Percentiles rank a stretch among this genome's conserved stretches.
Evolutionary conservation across 2,113 vertebrate species (phyloP).

Genomic region (Anser cygnoides): DNA sequence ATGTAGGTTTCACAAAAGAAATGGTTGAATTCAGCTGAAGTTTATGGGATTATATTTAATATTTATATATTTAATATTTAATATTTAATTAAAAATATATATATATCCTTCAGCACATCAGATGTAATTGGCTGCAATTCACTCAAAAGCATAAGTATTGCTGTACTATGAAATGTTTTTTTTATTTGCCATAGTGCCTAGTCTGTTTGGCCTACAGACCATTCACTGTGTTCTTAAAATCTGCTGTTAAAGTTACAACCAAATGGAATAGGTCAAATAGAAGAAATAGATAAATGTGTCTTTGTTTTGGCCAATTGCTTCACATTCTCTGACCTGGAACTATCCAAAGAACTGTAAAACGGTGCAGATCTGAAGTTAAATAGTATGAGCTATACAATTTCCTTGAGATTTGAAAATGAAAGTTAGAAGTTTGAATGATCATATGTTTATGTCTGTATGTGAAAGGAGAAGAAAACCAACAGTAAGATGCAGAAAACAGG

Average conservation of each 20-base stretch:
- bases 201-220: not conserved
- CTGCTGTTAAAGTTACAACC: accelerated
- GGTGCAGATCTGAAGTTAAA: not conserved
- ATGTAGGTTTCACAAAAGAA: not conserved
- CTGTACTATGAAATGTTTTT: not conserved
- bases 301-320: not conserved
- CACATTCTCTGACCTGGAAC: not conserved
- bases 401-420: not conserved
- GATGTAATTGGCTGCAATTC: not conserved
- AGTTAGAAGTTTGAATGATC: not conserved
- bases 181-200: not conserved
- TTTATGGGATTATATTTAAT: not conserved
- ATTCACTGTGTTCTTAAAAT: not conserved
- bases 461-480: not conserved
- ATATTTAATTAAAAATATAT: too few species aligned
- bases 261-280: not conserved
- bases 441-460: not conserved
- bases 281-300: not conserved
- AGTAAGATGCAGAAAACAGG: not conserved
- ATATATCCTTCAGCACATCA: not conserved
- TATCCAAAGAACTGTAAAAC: not conserved
- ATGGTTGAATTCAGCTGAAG: not conserved
- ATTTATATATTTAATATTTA: not conserved
- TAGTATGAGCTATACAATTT: not conserved
- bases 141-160: not conserved